Percentiles rank a stretch among this genome's conserved stretches.
phyloP scores from a whole-genome alignment of 2,797 vertebrate species.

The Hoplostethus atlanticus region DNA sequence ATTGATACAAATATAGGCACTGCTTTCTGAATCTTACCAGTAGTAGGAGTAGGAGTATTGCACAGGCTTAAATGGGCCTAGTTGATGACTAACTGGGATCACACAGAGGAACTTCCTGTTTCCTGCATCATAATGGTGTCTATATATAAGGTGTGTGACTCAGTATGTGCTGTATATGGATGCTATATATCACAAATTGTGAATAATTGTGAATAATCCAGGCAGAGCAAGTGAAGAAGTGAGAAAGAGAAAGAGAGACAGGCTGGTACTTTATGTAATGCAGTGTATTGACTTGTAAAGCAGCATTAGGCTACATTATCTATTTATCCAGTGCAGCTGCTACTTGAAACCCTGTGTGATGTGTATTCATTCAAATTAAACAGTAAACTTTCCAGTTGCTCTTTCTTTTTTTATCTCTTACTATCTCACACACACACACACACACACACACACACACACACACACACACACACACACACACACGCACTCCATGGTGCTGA shows the following conservation, averaged over 20 bases:
- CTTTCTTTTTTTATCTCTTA: no score
- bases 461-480: slow-evolving; percentile 24
- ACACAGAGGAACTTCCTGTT: slow-evolving; percentile 20
- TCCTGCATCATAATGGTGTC: slow-evolving; percentile 32
- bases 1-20: background rate
- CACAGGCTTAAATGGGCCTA: slow-evolving; percentile 11
- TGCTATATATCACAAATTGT: slow-evolving; percentile 19
- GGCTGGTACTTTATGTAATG: slow-evolving; percentile 64
- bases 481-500: slow-evolving; percentile 55
- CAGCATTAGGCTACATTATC: slow-evolving; percentile 60
- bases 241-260: slow-evolving; percentile 21
- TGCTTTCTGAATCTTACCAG: slow-evolving; percentile 15
- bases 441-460: background rate
- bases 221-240: slow-evolving; percentile 24
- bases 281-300: slow-evolving; percentile 45
- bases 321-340: slow-evolving; percentile 51
- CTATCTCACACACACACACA: background rate
- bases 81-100: slow-evolving; percentile 45
- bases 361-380: slow-evolving; percentile 59
- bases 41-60: background rate
- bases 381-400: slow-evolving; percentile 31
- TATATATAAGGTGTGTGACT: slow-evolving; percentile 38
- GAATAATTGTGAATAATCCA: background rate
- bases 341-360: slow-evolving; percentile 15
- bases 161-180: slow-evolving; percentile 13